Base-by-base conservation (phyloP, 2,797 vertebrate species). In the Mallotus villosus region DNA sequence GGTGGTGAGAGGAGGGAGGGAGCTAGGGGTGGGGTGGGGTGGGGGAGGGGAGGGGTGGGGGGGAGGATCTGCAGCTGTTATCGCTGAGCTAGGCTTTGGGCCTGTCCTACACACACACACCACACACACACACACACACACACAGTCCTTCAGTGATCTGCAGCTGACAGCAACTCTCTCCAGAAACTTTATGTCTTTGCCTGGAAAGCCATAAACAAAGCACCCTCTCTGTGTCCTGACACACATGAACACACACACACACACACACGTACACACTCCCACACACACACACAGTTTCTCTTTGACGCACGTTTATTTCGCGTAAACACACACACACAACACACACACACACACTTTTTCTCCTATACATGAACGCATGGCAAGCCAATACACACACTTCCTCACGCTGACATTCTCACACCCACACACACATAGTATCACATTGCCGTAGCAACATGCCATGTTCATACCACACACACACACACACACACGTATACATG, bases 401-500 rank as follows among this genome's bases (percentile, higher is more conserved):
- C 66, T 29, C 51, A 24, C 22, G 3, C 49, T 29, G 46, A 51
- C 46, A 21, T 25, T 37, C 53, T 34, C n/a, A 73, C 57, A 34
- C 32, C 32, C 32, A 34, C 32, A 34, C 32, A 34, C 32, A 17
- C 67, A 62, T 57, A 64, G 77, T 71, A 67, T 81, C 69, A 74
- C 16, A 51, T 81, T 81, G 80, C 83, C 63, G 21, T 64, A 68
- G 71, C 76, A 72, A 76, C 73, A 77, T 63, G 66, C 69, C 58
- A 37, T 77, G 25, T 73, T 63, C 74, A 64, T 67, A 64, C 53
- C 74, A 64, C 62, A 64, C 53, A 60, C 67, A 57, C 71, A 8
- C 66, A 67, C 51, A 67, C 51, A 57, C 62, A 51, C 66, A 63
- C 67, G 63, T 29, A 73, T 57, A 69, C 71, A 21, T 5, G 14